Evolutionary conservation across 2,888 invertebrate genomes (phyloP).

Genomic region (Apamea sordens): DNA sequence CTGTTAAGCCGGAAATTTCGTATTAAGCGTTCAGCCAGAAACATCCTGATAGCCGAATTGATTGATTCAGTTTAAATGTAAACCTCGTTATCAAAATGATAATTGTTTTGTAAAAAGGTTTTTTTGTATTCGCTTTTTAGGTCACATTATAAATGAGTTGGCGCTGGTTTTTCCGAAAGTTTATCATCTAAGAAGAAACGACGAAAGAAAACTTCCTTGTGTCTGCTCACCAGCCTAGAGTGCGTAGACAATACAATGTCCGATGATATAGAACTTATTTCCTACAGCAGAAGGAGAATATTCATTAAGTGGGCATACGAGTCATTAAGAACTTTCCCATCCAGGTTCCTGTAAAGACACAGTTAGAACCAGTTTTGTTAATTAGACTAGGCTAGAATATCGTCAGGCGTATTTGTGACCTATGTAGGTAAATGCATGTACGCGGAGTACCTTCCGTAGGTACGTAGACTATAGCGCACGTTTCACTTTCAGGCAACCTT

Average conservation of each 20-base stretch:
- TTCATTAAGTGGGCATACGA: not conserved
- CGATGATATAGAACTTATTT: not conserved
- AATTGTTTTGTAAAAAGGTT: slow-evolving; percentile 13
- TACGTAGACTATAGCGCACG: not conserved
- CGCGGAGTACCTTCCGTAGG: not conserved
- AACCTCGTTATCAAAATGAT: slow-evolving; percentile 15
- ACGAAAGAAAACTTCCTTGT: not conserved
- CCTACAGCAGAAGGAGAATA: not conserved
- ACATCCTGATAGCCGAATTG: slow-evolving; percentile 19
- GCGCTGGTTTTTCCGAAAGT: not conserved
- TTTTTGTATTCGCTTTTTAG: not conserved
- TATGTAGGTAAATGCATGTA: not conserved
- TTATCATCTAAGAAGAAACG: not conserved
- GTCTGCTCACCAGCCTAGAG: not conserved
- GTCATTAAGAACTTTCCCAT: not conserved
- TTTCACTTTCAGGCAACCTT: not conserved
- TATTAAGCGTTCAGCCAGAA: slow-evolving; percentile 32
- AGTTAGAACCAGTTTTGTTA: not conserved
- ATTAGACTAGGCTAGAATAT: not conserved
- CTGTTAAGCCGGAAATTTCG: slow-evolving; percentile 19
- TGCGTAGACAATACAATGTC: not conserved
- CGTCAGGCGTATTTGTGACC: not conserved
- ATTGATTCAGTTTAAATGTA: slow-evolving; percentile 29
- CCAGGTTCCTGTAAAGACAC: not conserved
- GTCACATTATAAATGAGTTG: not conserved